phyloP scores from a whole-genome alignment of 1,140 invertebrate species.

The Elysia chlorotica region DNA sequence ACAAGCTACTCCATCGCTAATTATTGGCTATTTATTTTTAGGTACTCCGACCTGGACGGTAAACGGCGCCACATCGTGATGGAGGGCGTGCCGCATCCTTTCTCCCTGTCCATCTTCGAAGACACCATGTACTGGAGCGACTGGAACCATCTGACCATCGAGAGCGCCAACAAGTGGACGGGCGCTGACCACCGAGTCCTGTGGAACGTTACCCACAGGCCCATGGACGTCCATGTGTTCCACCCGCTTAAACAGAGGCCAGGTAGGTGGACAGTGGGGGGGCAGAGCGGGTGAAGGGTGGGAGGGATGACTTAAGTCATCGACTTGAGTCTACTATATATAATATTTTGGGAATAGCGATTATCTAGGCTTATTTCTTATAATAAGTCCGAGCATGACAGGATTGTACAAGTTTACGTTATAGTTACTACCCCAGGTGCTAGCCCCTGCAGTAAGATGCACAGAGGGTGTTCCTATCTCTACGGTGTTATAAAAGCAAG shows the following conservation, averaged over 20 bases:
- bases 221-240: constrained; percentile 87
- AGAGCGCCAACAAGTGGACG: constrained; percentile 95
- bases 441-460: background rate
- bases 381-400: no score
- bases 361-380: no score
- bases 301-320: background rate
- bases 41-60: constrained; percentile 72
- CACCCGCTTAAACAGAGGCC: constrained; percentile 74
- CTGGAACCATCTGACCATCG: constrained; percentile 88
- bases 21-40: constrained; percentile 2
- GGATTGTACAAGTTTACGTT: no score
- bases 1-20: no score
- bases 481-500: no score
- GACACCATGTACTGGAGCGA: constrained; percentile 99
- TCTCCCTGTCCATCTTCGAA: constrained; percentile 90
- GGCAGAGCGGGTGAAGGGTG: no score
- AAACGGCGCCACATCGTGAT: constrained; percentile 71
- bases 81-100: constrained; percentile 77
- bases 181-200: constrained; percentile 93
- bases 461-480: no score
- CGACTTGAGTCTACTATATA: background rate
- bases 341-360: background rate
- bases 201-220: constrained; percentile 90
- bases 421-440: no score
- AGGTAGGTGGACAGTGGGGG: constrained; percentile 38